Percentiles rank a stretch among this genome's conserved stretches.
Evolutionary conservation across 2,797 vertebrate genomes (phyloP).

Genomic region (Coccyzus lansbergi): DNA sequence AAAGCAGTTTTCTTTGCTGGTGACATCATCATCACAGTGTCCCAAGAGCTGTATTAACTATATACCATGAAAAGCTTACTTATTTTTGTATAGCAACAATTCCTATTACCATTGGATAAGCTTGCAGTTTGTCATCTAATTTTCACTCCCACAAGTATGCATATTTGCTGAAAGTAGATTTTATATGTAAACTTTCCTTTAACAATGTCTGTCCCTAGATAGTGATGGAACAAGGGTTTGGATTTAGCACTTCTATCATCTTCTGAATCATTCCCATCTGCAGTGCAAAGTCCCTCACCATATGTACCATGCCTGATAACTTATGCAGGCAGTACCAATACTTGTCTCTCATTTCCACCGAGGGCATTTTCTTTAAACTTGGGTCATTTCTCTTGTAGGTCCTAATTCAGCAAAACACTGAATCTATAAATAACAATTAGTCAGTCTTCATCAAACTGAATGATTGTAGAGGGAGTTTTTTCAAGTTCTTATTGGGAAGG

Average conservation of each 20-base stretch:
- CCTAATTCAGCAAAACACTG: background rate
- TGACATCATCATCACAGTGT: background rate
- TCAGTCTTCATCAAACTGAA: background rate
- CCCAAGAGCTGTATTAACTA: background rate
- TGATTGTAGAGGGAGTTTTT: background rate
- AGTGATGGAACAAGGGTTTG: slow-evolving; percentile 23
- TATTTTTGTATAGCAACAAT: background rate
- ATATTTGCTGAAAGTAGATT: slow-evolving; percentile 48
- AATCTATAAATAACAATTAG: background rate
- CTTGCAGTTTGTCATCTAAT: background rate
- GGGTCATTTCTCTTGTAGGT: background rate
- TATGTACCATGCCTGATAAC: slow-evolving; percentile 44
- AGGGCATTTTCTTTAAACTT: background rate
- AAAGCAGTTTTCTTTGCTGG: background rate
- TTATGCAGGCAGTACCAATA: slow-evolving; percentile 37
- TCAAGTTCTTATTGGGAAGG: background rate
- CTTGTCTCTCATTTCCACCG: background rate
- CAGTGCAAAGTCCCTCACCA: slow-evolving; percentile 57
- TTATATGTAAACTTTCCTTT: slow-evolving; percentile 24
- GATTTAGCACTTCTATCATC: slow-evolving; percentile 54
- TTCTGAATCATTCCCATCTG: slow-evolving; percentile 63
- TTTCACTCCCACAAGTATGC: background rate
- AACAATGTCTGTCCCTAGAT: slow-evolving; percentile 26
- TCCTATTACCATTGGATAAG: background rate
- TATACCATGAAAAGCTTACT: background rate